phyloP scores from a whole-genome alignment of 2,113 vertebrate species.

The Chrysemys picta region DNA sequence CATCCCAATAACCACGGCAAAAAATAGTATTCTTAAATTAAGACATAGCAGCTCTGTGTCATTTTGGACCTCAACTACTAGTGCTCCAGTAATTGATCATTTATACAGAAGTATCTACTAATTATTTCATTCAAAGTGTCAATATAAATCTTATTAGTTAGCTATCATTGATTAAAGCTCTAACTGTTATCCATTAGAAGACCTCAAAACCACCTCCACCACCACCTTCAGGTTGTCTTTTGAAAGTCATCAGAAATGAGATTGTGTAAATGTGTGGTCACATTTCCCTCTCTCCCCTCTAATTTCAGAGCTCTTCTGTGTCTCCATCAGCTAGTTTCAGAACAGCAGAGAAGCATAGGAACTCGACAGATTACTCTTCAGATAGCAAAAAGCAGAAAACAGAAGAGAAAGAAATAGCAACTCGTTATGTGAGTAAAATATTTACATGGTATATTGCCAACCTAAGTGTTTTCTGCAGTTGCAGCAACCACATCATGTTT shows the following conservation, averaged over 20 bases:
- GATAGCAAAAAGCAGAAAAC: conserved; percentile 98
- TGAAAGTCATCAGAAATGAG: background rate
- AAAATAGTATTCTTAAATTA: background rate
- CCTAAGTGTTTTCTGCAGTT: background rate
- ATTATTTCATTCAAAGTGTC: background rate
- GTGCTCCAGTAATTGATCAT: background rate
- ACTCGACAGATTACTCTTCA: conserved; percentile 91
- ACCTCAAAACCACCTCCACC: background rate
- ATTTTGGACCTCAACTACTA: background rate
- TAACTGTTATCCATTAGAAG: background rate
- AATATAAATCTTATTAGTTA: background rate
- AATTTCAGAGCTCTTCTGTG: conserved; percentile 91
- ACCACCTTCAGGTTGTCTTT: background rate
- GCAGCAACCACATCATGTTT: background rate
- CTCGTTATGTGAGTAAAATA: conserved; percentile 88
- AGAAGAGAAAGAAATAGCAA: conserved; percentile 91
- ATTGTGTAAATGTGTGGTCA: background rate
- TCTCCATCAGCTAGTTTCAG: conserved; percentile 96
- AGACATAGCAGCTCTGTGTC: background rate
- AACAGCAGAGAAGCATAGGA: conserved; percentile 92
- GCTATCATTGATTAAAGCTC: background rate
- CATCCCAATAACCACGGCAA: background rate
- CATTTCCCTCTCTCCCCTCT: conserved; percentile 37
- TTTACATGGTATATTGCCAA: background rate
- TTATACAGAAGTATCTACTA: background rate